Evolutionary conservation across 2,797 vertebrate genomes (phyloP).

Genomic region (Falco peregrinus): DNA sequence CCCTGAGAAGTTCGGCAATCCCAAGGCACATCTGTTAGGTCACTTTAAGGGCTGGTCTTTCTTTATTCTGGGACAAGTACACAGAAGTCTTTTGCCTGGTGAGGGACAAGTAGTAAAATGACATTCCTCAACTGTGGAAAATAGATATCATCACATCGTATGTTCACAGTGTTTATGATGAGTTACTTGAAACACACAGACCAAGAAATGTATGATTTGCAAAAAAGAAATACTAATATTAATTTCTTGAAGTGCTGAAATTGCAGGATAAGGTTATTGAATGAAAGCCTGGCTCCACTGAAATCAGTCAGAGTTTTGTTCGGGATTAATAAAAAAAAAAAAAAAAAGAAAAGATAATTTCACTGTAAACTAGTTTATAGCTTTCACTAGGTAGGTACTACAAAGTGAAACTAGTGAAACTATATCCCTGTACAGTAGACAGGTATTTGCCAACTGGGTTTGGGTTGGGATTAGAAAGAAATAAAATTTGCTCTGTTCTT

Average conservation of each 20-base stretch:
- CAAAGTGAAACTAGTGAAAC: background rate
- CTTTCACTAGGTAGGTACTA: background rate
- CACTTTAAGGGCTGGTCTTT: background rate
- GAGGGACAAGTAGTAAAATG: background rate
- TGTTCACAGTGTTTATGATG: background rate
- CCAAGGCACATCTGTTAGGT: background rate
- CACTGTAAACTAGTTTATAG: background rate
- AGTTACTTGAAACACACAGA: background rate
- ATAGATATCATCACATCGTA: background rate
- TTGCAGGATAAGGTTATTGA: background rate
- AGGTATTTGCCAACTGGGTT: conserved; percentile 14
- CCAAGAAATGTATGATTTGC: background rate
- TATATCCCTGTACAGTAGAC: background rate
- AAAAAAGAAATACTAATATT: background rate
- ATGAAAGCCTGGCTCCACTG: background rate
- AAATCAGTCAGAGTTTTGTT: conserved; percentile 36
- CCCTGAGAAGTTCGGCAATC: background rate
- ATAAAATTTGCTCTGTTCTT: background rate
- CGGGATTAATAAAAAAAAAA: background rate
- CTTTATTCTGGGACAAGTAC: rapidly evolving
- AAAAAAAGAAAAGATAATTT: background rate
- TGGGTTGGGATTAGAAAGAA: background rate
- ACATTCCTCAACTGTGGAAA: background rate
- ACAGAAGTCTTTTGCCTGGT: background rate
- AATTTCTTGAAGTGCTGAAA: conserved; percentile 1